Conservation (phyloP, 2,888 invertebrate genomes). For the Phortica okadai region DNA sequence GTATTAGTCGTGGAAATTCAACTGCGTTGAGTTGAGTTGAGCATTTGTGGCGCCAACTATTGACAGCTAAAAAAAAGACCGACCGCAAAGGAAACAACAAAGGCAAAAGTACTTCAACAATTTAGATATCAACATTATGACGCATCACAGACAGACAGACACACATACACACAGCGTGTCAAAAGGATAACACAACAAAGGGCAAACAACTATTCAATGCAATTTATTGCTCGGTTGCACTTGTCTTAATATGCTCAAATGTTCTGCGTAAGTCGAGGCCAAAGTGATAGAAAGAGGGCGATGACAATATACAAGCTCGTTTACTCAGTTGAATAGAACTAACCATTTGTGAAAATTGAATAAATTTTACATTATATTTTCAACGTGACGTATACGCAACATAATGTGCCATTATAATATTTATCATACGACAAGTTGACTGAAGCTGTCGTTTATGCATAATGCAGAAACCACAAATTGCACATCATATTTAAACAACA, state of each 20-base stretch:
- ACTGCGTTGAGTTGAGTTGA: neutral
- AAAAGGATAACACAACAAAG: constrained; percentile 9
- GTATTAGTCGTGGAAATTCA: neutral
- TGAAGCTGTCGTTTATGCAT: neutral
- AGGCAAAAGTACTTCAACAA: neutral
- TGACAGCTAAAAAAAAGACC: constrained; percentile 19
- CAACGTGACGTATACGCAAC: constrained; percentile 1
- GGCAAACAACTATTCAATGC: constrained; percentile 36
- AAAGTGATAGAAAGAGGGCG: neutral
- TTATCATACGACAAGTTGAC: neutral
- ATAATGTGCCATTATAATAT: constrained; percentile 11
- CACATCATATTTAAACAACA: neutral
- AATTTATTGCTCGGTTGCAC: constrained; percentile 52
- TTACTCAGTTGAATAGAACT: constrained; percentile 10
- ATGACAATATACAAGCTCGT: neutral
- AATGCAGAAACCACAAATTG: neutral
- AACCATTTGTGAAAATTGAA: constrained; percentile 20
- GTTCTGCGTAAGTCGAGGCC: constrained; percentile 8
- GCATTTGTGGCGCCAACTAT: constrained; percentile 5
- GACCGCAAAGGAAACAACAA: neutral
- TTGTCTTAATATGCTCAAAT: constrained; percentile 45
- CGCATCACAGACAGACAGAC: neutral
- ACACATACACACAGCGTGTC: neutral
- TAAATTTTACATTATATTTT: neutral
- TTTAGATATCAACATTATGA: neutral